Base-by-base conservation (phyloP, 2,113 vertebrate genomes). In the Phrynocephalus versicolor region DNA sequence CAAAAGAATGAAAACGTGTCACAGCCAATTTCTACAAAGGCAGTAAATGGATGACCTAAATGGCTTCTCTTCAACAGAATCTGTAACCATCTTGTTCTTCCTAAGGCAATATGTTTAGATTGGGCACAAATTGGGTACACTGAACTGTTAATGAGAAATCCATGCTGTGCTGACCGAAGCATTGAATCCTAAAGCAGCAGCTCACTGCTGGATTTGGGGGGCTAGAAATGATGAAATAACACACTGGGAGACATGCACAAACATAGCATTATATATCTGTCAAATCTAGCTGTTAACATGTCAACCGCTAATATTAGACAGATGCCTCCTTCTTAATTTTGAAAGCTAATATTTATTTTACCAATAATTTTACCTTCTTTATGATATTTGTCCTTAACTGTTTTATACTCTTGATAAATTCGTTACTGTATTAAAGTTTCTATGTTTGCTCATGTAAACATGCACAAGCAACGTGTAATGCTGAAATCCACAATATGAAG, bases 21-120 rank as follows among this genome's bases (percentile, higher is more conserved):
- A 87, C 79, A 87, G 87, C 0, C 0, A 81, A 89, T 10, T 6
- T 6, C 78, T n/a, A 15, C 55, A 90, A 75, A 35, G 80, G 37
- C 74, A 89, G 71, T 67, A 88, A 55, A 87, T 71, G 15, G 82
- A 74, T 41, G 64, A 70, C 51, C 88, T 87, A 23, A 87, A 81
- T 77, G 4, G 12, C 55, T 91, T 88, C 69, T 81, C 55, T 41
- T 19, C 9, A 80, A 85, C 45, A 23, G 88, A 85, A 71, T 0
- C 88, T 87, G 81, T 64, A 41, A 0, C 85, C 82, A 67, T 76
- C 70, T 33, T 65, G 87, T 80, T n/a, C 41, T 85, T 89, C 12
- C 25, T 74, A 83, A 87, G 77, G 12, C 81, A 51, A 51, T 81
- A 45, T 69, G 79, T 81, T 81, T 81, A 81, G 79, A 81, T 69